phyloP scores from a whole-genome alignment of 2,797 vertebrate species.

The Notamacropus eugenii region DNA sequence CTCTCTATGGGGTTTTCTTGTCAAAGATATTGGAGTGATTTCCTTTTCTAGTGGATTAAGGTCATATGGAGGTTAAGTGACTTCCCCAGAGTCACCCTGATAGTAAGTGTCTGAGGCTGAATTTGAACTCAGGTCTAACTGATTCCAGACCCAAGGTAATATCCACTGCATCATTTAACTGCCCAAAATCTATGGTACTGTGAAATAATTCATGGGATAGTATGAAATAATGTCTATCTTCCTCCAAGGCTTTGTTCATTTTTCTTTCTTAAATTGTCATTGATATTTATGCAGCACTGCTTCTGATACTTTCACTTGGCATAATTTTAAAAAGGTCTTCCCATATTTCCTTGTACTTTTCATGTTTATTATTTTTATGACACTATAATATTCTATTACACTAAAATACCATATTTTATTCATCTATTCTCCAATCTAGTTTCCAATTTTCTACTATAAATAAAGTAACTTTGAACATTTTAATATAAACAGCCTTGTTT shows the following conservation, averaged over 20 bases:
- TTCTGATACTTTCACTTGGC: neutral
- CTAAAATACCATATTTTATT: neutral
- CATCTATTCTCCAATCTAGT: neutral
- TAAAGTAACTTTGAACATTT: neutral
- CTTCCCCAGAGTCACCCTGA: neutral
- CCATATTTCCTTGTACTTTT: neutral
- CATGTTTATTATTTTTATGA: neutral
- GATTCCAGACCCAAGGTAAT: neutral
- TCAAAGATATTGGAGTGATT: neutral
- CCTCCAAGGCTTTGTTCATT: neutral
- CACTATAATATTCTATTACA: neutral
- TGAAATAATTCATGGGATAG: neutral
- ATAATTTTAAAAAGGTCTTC: neutral
- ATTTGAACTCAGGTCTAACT: neutral
- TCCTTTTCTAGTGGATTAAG: neutral
- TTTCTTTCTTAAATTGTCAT: neutral
- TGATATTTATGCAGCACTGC: neutral
- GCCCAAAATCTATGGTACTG: too few species aligned
- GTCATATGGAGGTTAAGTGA: neutral
- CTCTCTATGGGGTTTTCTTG: neutral
- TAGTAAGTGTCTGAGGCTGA: neutral
- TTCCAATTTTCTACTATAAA: neutral
- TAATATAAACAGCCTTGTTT: neutral
- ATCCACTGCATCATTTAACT: neutral
- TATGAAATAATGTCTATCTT: neutral